These are phyloP conservation scores for Nemurella pictetii DNA, from an alignment of 2,888 invertebrate genomes.

Conservation along the genomic window DNA sequence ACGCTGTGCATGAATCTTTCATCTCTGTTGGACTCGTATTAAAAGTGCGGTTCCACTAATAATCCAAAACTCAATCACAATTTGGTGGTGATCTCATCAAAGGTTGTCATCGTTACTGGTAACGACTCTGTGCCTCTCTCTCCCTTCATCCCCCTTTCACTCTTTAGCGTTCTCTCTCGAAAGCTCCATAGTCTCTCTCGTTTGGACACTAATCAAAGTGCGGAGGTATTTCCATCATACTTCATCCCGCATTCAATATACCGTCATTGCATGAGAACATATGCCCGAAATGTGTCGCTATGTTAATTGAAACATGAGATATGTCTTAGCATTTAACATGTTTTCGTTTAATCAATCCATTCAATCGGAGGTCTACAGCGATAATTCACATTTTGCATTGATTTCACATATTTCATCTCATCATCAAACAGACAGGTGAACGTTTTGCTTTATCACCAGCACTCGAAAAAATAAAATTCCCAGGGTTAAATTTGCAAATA, in stretches of 20 bases:
- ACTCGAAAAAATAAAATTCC: no score
- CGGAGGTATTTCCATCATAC: not conserved
- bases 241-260: not conserved
- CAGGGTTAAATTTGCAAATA: no score
- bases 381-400: not conserved
- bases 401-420: not conserved
- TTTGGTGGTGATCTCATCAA: slow-evolving; percentile 30
- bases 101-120: slow-evolving; percentile 29
- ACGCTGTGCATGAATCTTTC: not conserved
- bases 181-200: not conserved
- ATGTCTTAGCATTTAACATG: not conserved
- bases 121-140: not conserved
- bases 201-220: not conserved
- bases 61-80: slow-evolving; percentile 32
- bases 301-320: not conserved
- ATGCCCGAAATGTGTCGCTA: not conserved
- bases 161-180: not conserved
- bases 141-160: not conserved
- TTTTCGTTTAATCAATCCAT: not conserved
- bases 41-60: slow-evolving; percentile 15
- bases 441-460: no score
- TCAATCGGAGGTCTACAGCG: not conserved
- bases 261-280: not conserved
- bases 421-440: no score
- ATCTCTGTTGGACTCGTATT: not conserved